Evolutionary conservation across 2,888 invertebrate genomes (phyloP).

Genomic region (Drosophila rubida): DNA sequence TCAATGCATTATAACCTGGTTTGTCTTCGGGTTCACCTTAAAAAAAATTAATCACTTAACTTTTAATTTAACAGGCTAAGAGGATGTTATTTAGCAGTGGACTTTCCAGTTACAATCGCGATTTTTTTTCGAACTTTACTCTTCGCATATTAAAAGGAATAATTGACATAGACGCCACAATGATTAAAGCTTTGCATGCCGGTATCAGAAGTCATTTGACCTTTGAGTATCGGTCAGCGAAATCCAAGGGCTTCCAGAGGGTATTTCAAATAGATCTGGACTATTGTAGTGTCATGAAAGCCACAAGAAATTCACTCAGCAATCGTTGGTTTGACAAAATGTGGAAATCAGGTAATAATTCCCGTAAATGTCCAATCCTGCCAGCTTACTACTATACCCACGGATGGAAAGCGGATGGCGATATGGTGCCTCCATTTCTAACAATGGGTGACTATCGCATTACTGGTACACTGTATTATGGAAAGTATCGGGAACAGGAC

Average conservation of each 20-base stretch:
- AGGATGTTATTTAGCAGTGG: not conserved
- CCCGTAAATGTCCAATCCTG: not conserved
- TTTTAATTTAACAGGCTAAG: not conserved
- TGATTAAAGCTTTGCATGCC: not conserved
- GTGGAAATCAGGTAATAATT: not conserved
- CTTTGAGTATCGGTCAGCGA: conserved; percentile 5
- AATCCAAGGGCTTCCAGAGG: not conserved
- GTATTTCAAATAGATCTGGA: conserved; percentile 7
- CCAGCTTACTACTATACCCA: conserved; percentile 4
- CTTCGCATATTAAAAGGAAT: not conserved
- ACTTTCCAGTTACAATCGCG: not conserved
- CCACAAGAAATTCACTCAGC: not conserved
- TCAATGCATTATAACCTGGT: not conserved
- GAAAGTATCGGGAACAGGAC: not conserved
- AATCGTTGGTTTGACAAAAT: conserved; percentile 14
- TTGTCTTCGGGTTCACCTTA: not conserved
- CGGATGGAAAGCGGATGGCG: conserved; percentile 8
- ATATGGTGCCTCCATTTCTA: conserved; percentile 10
- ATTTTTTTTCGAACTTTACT: not conserved
- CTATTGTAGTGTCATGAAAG: conserved; percentile 1
- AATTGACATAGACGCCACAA: not conserved
- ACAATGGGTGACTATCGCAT: conserved; percentile 10
- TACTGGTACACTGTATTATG: conserved; percentile 3
- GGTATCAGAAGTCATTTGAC: not conserved
- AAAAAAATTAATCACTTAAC: not conserved